Conservation (phyloP, 2,797 vertebrate genomes). For the Anguilla obscura region DNA sequence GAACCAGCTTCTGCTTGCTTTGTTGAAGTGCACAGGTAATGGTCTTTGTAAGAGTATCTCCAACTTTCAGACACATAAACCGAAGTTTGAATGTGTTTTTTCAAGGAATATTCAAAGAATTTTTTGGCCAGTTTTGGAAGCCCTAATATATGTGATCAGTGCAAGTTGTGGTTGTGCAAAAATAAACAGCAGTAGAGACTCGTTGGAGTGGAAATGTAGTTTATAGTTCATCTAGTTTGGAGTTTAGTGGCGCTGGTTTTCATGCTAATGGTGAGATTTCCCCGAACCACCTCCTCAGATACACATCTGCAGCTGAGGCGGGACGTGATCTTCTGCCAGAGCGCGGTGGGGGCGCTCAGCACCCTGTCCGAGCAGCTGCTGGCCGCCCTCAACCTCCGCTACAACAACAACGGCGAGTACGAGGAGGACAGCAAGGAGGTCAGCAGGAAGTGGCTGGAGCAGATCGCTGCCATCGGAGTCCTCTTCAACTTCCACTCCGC, state of each 20-base stretch:
- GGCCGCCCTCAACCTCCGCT: constrained; percentile 84
- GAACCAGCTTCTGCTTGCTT: constrained; percentile 93
- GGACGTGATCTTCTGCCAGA: constrained; percentile 94
- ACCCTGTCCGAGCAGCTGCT: constrained; percentile 90
- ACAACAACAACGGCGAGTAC: constrained; percentile 95
- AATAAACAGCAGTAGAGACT: too few species aligned
- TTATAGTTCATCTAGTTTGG: too few species aligned
- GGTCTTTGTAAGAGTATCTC: neutral
- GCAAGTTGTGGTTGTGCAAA: too few species aligned
- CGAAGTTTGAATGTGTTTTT: too few species aligned
- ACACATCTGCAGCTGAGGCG: constrained; percentile 88
- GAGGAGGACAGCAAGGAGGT: constrained; percentile 94
- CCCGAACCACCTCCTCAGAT: constrained; percentile 68
- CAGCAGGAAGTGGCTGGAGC: constrained; percentile 97
- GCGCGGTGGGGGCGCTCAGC: constrained; percentile 85
- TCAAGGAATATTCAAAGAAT: too few species aligned
- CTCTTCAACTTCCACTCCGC: constrained; percentile 92
- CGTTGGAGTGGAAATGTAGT: too few species aligned
- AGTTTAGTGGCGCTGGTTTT: too few species aligned
- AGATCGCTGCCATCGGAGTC: constrained; percentile 86
- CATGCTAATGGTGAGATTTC: too few species aligned
- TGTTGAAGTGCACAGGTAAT: constrained; percentile 95
- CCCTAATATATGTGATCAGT: too few species aligned
- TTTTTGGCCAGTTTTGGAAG: too few species aligned
- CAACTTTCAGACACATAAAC: too few species aligned